These are phyloP conservation scores for Oceanites oceanicus DNA, from an alignment of 2,113 vertebrate species.

Conservation along the genomic window DNA sequence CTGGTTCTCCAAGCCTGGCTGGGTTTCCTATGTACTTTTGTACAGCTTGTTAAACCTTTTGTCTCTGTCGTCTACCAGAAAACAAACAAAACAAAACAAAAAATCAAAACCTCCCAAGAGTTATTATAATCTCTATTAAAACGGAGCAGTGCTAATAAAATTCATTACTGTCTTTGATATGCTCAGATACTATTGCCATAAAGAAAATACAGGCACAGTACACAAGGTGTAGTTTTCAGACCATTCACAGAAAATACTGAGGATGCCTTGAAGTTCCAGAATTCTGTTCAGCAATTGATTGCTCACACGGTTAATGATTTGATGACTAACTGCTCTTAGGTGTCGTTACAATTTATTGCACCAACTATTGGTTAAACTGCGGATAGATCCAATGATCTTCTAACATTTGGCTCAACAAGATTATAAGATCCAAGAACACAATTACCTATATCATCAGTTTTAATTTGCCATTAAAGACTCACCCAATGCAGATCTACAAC, in stretches of 20 bases:
- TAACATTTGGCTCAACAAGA: background rate
- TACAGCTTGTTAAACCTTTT: background rate
- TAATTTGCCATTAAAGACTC: background rate
- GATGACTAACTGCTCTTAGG: background rate
- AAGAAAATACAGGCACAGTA: background rate
- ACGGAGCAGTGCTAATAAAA: background rate
- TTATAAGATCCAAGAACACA: background rate
- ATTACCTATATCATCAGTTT: background rate
- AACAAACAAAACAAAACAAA: background rate
- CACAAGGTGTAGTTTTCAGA: background rate
- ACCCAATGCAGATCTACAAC: background rate
- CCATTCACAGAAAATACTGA: rapidly evolving
- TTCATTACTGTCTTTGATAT: background rate
- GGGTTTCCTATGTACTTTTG: background rate
- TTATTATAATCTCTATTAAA: background rate
- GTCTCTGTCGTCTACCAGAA: background rate
- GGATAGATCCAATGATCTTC: background rate
- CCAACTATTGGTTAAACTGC: background rate
- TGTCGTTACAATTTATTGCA: background rate
- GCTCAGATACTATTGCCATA: background rate
- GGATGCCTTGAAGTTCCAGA: background rate
- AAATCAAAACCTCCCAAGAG: background rate
- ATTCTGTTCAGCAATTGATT: background rate
- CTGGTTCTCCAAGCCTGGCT: background rate
- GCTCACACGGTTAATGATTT: background rate